phyloP scores from a whole-genome alignment of 2,113 vertebrate species.

The Callipepla squamata region DNA sequence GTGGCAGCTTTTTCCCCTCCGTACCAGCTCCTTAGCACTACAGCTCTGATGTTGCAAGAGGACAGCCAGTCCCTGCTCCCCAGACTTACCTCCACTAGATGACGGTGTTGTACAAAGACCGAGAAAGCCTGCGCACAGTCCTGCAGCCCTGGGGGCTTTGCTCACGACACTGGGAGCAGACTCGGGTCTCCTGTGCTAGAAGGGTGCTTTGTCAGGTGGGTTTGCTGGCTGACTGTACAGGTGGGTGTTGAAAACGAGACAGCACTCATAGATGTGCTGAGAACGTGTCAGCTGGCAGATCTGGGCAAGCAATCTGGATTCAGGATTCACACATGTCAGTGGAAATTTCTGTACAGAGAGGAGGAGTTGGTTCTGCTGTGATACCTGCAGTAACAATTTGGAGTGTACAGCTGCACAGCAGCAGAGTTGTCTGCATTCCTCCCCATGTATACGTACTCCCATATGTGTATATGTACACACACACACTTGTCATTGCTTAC shows the following conservation, averaged over 20 bases:
- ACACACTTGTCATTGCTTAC: not conserved
- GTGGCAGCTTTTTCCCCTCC: rapidly evolving
- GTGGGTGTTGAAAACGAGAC: not conserved
- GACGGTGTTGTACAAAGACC: conserved; percentile 37
- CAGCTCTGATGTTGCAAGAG: rapidly evolving
- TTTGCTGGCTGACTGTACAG: rapidly evolving
- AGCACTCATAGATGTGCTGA: not conserved
- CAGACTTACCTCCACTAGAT: not conserved
- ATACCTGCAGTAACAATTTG: not conserved
- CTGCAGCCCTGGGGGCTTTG: not conserved
- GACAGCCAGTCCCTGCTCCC: not conserved
- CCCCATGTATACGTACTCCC: not conserved
- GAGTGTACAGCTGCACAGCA: not conserved
- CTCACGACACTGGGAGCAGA: rapidly evolving
- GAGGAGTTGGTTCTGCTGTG: not conserved
- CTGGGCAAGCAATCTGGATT: not conserved
- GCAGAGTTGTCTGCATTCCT: not conserved
- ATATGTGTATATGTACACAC: not conserved
- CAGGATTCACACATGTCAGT: not conserved
- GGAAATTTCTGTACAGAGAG: rapidly evolving
- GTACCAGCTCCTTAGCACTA: rapidly evolving
- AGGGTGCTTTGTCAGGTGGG: not conserved
- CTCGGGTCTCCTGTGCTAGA: rapidly evolving
- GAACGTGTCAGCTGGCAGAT: not conserved
- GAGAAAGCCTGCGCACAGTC: rapidly evolving